Evolutionary conservation across 2,888 invertebrate species (phyloP).

Genomic region (Orchesellides sinensis): DNA sequence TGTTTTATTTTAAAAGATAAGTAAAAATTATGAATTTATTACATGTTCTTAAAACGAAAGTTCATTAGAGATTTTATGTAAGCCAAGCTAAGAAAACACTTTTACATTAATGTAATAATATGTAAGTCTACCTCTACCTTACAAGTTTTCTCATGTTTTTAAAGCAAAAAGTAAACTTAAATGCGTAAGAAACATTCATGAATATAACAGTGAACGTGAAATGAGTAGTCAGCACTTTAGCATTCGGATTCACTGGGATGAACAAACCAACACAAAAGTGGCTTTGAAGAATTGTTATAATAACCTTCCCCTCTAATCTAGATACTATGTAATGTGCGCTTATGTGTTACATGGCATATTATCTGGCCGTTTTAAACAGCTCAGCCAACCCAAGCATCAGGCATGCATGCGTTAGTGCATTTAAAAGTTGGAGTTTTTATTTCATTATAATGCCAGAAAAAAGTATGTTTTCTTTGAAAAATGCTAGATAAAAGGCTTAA

Average conservation of each 20-base stretch:
- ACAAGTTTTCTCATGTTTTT: background rate
- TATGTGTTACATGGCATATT: constrained; percentile 11
- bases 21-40: too few species aligned
- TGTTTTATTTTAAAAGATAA: background rate
- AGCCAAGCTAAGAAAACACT: too few species aligned
- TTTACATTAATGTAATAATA: background rate
- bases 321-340: background rate
- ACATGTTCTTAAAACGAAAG: too few species aligned
- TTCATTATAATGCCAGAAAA: too few species aligned
- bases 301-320: constrained; percentile 18
- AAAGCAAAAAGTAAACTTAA: background rate
- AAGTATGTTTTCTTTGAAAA: background rate
- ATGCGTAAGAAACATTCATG: background rate
- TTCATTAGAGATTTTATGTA: too few species aligned
- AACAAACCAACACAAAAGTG: background rate
- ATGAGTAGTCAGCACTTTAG: too few species aligned
- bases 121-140: background rate
- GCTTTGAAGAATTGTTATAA: constrained; percentile 11
- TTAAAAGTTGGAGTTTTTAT: constrained; percentile 24
- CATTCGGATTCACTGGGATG: background rate
- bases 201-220: background rate
- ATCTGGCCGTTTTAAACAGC: constrained; percentile 15
- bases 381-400: constrained; percentile 20
- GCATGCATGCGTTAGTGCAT: too few species aligned
- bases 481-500: constrained; percentile 21